These are phyloP conservation scores for Mastomys natalensis DNA, from an alignment of 2,113 vertebrate genomes.

Conservation along the genomic window DNA sequence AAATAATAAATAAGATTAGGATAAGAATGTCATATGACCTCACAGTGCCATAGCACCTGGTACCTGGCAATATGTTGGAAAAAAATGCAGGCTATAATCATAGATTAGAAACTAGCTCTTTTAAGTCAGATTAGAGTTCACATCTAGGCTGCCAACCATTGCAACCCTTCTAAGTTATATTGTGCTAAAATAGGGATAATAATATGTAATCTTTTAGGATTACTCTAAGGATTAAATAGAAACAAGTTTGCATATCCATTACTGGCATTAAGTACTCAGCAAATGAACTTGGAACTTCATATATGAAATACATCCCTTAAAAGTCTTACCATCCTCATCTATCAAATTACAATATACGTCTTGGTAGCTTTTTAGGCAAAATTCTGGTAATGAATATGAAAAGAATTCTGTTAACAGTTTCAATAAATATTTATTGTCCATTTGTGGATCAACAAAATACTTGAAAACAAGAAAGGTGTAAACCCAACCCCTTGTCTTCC, in stretches of 20 bases:
- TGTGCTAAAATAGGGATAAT: constrained; percentile 67
- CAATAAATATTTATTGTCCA: background rate
- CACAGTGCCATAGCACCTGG: background rate
- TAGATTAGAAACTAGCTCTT: constrained; percentile 49
- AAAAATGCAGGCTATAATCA: background rate
- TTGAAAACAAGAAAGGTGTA: background rate
- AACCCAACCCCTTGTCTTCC: background rate
- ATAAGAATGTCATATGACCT: background rate
- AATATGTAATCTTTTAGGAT: constrained; percentile 61
- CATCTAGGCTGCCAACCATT: constrained; percentile 12
- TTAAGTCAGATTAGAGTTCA: constrained; percentile 49
- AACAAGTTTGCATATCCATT: constrained; percentile 21
- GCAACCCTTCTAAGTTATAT: background rate
- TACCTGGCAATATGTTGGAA: background rate
- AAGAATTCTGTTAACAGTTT: constrained; percentile 33
- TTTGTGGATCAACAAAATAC: background rate
- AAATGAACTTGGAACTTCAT: constrained; percentile 54
- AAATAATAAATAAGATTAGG: no score
- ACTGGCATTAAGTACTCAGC: constrained; percentile 27
- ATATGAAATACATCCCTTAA: background rate
- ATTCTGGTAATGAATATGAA: constrained; percentile 32
- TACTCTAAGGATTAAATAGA: constrained; percentile 65
- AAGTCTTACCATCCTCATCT: background rate
- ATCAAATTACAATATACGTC: background rate
- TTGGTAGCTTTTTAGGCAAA: constrained; percentile 41